phyloP scores from a whole-genome alignment of 2,797 vertebrate species.

The Cryptoprocta ferox region DNA sequence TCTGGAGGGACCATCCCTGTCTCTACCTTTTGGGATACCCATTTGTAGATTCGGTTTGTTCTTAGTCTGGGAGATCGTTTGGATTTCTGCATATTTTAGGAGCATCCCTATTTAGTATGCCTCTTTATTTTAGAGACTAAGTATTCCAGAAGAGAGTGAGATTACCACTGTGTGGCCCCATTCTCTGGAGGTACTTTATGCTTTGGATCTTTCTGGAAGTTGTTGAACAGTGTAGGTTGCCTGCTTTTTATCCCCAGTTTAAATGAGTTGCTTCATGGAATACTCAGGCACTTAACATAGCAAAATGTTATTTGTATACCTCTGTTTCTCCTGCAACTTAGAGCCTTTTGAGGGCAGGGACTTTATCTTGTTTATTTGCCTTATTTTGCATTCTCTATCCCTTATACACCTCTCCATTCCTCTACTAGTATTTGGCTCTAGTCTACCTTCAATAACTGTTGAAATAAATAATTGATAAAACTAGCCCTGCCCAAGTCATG shows the following conservation, averaged over 20 bases:
- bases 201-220: not conserved
- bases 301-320: not conserved
- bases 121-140: not conserved
- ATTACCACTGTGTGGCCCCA: not conserved
- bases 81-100: not conserved
- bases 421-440: not conserved
- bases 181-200: not conserved
- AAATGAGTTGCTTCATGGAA: not conserved
- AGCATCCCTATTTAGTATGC: not conserved
- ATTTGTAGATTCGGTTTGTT: not conserved
- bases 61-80: not conserved
- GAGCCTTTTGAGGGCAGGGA: not conserved
- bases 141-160: not conserved
- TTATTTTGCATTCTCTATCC: not conserved
- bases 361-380: not conserved
- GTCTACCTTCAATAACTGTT: not conserved
- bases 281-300: not conserved
- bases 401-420: not conserved
- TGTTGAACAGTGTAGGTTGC: not conserved
- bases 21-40: slow-evolving; percentile 66
- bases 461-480: not conserved
- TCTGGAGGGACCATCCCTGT: not conserved
- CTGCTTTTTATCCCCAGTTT: not conserved
- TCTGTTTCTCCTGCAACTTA: not conserved
- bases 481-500: not conserved